Percentiles rank a stretch among this genome's conserved stretches.
Conservation (phyloP, 2,113 vertebrate genomes). For the Myrmecophaga tridactyla region DNA sequence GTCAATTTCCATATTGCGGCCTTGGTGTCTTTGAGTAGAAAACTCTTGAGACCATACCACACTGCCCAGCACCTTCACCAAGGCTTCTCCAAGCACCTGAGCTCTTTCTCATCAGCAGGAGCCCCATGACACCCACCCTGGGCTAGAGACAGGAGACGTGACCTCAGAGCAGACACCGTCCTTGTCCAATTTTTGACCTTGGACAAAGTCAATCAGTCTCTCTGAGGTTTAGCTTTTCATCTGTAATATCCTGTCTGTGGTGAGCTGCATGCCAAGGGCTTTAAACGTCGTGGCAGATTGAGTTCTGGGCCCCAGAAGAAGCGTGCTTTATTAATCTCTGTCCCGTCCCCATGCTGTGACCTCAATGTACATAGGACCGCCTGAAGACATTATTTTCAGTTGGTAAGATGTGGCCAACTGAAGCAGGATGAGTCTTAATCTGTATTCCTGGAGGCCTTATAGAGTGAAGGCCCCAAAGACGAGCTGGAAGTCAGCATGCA, state of each 20-base stretch:
- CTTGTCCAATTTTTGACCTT: neutral
- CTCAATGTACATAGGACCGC: too few species aligned
- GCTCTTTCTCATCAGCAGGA: neutral
- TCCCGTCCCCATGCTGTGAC: too few species aligned
- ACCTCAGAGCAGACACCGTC: neutral
- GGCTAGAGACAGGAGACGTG: neutral
- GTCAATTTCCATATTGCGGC: accelerated
- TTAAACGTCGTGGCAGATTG: neutral
- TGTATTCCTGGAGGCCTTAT: too few species aligned
- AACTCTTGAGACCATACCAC: accelerated
- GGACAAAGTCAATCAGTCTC: neutral
- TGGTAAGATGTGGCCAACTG: too few species aligned
- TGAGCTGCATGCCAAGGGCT: neutral
- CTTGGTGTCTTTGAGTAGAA: neutral
- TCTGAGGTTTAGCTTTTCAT: neutral
- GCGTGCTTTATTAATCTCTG: too few species aligned
- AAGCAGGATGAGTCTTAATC: too few species aligned
- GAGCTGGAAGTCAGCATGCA: too few species aligned
- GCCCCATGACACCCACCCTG: too few species aligned
- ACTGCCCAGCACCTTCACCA: accelerated
- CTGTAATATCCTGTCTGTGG: accelerated
- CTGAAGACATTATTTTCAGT: too few species aligned
- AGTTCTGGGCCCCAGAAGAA: too few species aligned
- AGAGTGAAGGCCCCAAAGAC: too few species aligned
- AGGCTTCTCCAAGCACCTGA: neutral